Evolutionary conservation across 2,888 invertebrate species (phyloP), one percentile per base, ranked within the genome.

Genomic region (Celastrina argiolus): DNA sequence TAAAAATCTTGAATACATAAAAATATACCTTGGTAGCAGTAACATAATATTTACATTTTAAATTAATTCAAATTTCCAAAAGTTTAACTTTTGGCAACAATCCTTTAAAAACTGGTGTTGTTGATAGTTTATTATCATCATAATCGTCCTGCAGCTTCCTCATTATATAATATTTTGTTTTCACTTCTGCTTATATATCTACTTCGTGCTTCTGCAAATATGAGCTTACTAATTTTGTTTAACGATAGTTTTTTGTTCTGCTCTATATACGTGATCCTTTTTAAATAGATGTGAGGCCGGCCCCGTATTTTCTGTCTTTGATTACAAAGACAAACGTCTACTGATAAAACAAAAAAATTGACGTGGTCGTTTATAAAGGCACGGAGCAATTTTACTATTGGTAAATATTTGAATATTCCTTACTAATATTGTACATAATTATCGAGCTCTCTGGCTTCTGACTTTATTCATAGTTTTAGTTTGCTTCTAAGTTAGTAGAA

Each of bases 351-450:
- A 58, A 58, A 31, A n/a, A 58, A 31, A 28, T 31, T 58, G 31
- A 31, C 16, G 31, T 58, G 22, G 26, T 22, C 51, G n/a, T 67
- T 67, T 67, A 28, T 22, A 63, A 56, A 26, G 22, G 5, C 10
- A 45, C 16, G 26, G 22, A 51, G 22, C 51, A 26, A 26, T 22
- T 18, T 45, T 22, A 45, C 45, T 51, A 14, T 26, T 51, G 22
- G 51, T 4, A 22, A 6, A 51, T 7, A 26, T 51, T 51, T 26
- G 51, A 51, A 26, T 26, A 26, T n/a, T 26, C 14, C 12, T 51
- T 10, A 12, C 22, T 22, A 22, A 51, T 51, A 12, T 12, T 22
- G 3, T 22, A 12, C 10, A 4, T 51, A 18, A 51, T 18, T 18
- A 8, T 7, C 7, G 2, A 36, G 5, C 5, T 31, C 7, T 5